These are phyloP conservation scores for Megamerina dolium DNA, from an alignment of 2,888 invertebrate species.

Conservation along the genomic window DNA sequence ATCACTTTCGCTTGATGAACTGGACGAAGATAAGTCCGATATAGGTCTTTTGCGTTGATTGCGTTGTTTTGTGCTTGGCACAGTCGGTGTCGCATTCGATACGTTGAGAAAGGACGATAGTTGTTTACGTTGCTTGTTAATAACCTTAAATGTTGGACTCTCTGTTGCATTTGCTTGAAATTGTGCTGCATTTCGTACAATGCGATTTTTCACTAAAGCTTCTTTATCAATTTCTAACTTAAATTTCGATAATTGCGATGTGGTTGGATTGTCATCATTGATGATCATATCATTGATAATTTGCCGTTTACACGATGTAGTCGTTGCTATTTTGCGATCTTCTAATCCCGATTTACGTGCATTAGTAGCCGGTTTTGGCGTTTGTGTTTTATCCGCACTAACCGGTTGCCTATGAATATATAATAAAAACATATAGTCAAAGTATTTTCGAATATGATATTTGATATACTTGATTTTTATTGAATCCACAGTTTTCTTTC, in stretches of 20 bases:
- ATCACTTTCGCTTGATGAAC: constrained; percentile 46
- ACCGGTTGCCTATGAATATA: background rate
- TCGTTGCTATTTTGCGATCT: too few species aligned
- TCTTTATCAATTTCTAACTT: constrained; percentile 5
- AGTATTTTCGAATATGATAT: too few species aligned
- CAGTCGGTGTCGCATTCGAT: background rate
- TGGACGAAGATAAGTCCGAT: constrained; percentile 45
- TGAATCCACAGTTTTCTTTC: constrained; percentile 25
- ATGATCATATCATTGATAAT: constrained; percentile 27
- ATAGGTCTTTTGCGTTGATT: constrained; percentile 27
- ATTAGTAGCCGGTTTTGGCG: too few species aligned
- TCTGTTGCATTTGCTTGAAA: constrained; percentile 7
- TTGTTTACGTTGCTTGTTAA: constrained; percentile 7
- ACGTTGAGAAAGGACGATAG: constrained; percentile 4
- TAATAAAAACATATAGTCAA: too few species aligned
- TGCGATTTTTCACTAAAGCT: constrained; percentile 4
- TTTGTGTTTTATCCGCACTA: background rate
- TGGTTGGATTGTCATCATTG: constrained; percentile 31
- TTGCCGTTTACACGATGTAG: constrained; percentile 25
- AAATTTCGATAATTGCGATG: constrained; percentile 25
- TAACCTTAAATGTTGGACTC: constrained; percentile 9
- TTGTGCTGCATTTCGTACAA: constrained; percentile 3
- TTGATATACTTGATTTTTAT: constrained; percentile 26
- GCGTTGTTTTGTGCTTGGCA: background rate
- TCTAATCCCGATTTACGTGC: too few species aligned